These are phyloP conservation scores for Austrofundulus limnaeus DNA, from an alignment of 2,113 vertebrate species.

Conservation along the genomic window DNA sequence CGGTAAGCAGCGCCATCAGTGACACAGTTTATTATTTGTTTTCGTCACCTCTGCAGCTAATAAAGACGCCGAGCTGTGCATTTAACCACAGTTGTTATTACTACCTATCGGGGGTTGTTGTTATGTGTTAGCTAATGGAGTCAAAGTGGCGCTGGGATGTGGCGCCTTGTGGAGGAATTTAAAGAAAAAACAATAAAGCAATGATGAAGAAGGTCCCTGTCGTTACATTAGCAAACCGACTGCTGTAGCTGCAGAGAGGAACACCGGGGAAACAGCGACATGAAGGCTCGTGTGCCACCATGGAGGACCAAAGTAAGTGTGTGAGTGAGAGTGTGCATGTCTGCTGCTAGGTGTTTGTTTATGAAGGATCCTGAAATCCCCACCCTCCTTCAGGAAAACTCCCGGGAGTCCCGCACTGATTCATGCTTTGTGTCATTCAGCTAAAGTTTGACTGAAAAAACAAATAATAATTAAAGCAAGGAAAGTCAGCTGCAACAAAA, in stretches of 20 bases:
- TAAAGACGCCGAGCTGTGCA: not conserved
- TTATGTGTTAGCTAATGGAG: conserved; percentile 14
- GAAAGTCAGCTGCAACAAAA: too few relatives aligned
- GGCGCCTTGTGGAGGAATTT: conserved; percentile 58
- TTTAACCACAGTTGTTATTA: not conserved
- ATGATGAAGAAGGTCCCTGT: not conserved
- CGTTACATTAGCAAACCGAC: conserved; percentile 12
- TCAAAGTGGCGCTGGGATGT: conserved; percentile 59
- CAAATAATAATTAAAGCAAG: too few relatives aligned
- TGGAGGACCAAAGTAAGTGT: conserved; percentile 50
- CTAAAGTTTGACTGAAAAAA: too few relatives aligned
- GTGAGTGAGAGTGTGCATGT: not conserved
- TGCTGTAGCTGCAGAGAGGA: conserved; percentile 16
- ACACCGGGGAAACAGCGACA: conserved; percentile 14
- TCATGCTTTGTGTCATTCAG: not conserved
- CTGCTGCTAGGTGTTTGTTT: conserved; percentile 6
- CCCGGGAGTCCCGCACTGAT: not conserved
- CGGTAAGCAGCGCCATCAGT: conserved; percentile 32
- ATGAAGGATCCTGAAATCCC: not conserved
- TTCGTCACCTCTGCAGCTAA: conserved; percentile 15
- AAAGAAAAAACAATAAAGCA: conserved; percentile 23
- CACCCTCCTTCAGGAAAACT: not conserved
- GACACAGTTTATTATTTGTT: not conserved
- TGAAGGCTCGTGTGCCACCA: conserved; percentile 8
- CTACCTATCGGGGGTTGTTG: too few relatives aligned